A percentile compares a stretch with the other conserved stretches of the same genome.
phyloP scores from a whole-genome alignment of 2,113 vertebrate genomes.

The Gasterosteus aculeatus region DNA sequence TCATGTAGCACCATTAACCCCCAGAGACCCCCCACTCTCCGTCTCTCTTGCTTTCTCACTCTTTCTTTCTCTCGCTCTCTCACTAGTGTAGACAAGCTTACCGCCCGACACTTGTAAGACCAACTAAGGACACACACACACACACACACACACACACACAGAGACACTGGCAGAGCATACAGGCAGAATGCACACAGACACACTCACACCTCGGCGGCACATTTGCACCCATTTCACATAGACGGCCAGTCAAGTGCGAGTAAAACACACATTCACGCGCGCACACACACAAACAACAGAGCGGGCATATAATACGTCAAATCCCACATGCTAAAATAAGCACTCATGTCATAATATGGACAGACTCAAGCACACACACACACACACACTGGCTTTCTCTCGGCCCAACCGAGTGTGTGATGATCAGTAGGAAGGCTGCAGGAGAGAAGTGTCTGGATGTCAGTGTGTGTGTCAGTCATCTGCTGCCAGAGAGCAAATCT shows the following conservation, averaged over 20 bases:
- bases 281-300: conserved; percentile 54
- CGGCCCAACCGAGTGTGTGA: conserved; percentile 85
- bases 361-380: conserved; percentile 52
- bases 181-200: conserved; percentile 36
- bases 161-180: conserved; percentile 28
- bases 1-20: conserved; percentile 83
- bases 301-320: conserved; percentile 59
- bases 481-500: conserved; percentile 42
- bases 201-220: conserved; percentile 56
- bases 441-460: conserved; percentile 60
- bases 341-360: conserved; percentile 65
- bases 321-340: conserved; percentile 71
- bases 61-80: conserved; percentile 57
- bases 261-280: conserved; percentile 67
- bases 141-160: conserved; percentile 18
- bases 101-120: conserved; percentile 57
- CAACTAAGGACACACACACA: conserved; percentile 54
- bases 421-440: conserved; percentile 81
- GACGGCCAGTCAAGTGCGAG: conserved; percentile 70
- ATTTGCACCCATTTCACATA: conserved; percentile 69
- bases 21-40: conserved; percentile 60
- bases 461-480: conserved; percentile 45
- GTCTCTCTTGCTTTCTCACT: conserved; percentile 58
- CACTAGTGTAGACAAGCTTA: conserved; percentile 56
- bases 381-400: conserved; percentile 76